These are phyloP conservation scores for Morinoia aosen DNA, from an alignment of 2,888 invertebrate species.

Conservation along the genomic window DNA sequence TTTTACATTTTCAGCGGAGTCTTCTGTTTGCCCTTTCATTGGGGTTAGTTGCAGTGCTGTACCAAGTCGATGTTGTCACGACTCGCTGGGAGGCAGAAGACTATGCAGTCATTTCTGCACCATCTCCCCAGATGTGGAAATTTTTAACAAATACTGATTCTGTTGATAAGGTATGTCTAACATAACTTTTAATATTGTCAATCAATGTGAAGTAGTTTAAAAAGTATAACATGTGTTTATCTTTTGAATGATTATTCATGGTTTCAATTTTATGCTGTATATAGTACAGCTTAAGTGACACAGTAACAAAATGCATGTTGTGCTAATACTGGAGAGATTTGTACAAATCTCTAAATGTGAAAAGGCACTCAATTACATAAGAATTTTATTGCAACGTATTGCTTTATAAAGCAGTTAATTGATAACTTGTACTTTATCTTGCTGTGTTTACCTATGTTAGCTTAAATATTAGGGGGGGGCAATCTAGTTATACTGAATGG, in stretches of 20 bases:
- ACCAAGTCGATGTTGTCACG: constrained; percentile 62
- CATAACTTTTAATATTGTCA: not conserved
- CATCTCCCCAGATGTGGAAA: constrained; percentile 58
- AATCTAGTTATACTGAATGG: not conserved
- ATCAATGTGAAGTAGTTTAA: not conserved
- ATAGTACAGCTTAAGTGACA: not conserved
- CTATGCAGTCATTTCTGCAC: constrained; percentile 57
- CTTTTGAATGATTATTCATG: not conserved
- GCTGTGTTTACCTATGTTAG: too few relatives aligned
- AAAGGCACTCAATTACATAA: not conserved
- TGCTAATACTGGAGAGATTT: too few relatives aligned
- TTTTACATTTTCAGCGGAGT: constrained; percentile 55
- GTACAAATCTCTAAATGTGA: not conserved
- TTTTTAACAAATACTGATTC: constrained; percentile 62
- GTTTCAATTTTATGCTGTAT: too few relatives aligned
- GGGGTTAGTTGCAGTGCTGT: constrained; percentile 60
- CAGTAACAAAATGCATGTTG: too few relatives aligned
- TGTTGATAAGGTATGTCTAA: constrained; percentile 59
- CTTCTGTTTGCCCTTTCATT: constrained; percentile 57
- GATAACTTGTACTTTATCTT: too few relatives aligned
- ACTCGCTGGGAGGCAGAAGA: constrained; percentile 60
- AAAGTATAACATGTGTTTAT: not conserved
- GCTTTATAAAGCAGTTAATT: not conserved
- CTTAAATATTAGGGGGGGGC: not conserved
- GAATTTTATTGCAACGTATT: not conserved